Percentiles rank a stretch among this genome's conserved stretches.
Evolutionary conservation across 1,140 invertebrate genomes (phyloP).

Genomic region (Drosophila varians): DNA sequence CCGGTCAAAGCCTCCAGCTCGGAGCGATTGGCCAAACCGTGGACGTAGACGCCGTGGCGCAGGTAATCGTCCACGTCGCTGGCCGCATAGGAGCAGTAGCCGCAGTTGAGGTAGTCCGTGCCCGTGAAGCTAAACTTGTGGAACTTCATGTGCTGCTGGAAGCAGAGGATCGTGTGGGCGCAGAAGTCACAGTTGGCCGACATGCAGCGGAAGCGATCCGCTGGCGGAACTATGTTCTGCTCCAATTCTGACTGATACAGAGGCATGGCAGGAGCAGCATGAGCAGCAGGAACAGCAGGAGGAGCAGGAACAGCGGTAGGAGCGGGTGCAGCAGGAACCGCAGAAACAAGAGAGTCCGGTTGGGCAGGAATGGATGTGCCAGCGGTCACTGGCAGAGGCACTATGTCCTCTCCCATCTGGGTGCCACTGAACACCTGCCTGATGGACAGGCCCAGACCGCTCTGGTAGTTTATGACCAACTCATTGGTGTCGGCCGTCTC

Average conservation of each 20-base stretch:
- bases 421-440: conserved; percentile 42
- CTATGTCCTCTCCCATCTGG: not conserved
- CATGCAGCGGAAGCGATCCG: conserved; percentile 64
- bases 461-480: conserved; percentile 48
- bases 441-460: conserved; percentile 47
- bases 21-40: conserved; percentile 30
- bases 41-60: conserved; percentile 39
- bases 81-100: conserved; percentile 41
- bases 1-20: conserved; percentile 14
- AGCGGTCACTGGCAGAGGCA: not conserved
- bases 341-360: too few relatives aligned
- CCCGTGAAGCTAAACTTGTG: conserved; percentile 41
- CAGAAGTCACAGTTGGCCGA: conserved; percentile 45
- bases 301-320: not conserved
- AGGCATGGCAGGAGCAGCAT: too few relatives aligned
- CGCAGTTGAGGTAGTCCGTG: conserved; percentile 40
- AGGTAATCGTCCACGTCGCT: conserved; percentile 53
- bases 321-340: not conserved
- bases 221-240: not conserved
- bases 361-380: not conserved
- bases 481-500: too few relatives aligned
- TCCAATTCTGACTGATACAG: too few relatives aligned
- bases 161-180: conserved; percentile 49
- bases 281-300: too few relatives aligned
- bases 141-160: conserved; percentile 57